Percentiles rank a stretch among this genome's conserved stretches.
These are phyloP conservation scores for Aspidiotus rigidus DNA, from an alignment of 2,888 invertebrate genomes.

Conservation along the genomic window DNA sequence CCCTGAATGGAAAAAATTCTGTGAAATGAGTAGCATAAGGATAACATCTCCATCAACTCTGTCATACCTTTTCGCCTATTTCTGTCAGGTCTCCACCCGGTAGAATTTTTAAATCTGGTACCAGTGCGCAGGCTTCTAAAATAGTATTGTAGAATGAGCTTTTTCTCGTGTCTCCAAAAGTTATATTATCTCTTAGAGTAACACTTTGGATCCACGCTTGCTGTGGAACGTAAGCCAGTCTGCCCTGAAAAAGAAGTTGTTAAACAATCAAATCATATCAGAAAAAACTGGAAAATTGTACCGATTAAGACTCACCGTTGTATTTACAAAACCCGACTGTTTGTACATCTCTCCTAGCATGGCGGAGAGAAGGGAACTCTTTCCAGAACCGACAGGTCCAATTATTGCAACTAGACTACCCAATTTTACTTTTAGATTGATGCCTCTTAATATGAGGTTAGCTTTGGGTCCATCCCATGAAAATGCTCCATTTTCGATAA, in stretches of 20 bases:
- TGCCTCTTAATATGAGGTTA: conserved; percentile 60
- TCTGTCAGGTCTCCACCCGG: conserved; percentile 95
- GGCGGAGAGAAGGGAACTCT: conserved; percentile 80
- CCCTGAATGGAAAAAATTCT: conserved; percentile 45
- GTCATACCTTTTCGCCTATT: conserved; percentile 56
- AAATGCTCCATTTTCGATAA: conserved; percentile 81
- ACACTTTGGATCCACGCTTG: conserved; percentile 98
- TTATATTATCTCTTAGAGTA: conserved; percentile 81
- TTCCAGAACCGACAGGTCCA: conserved; percentile 79
- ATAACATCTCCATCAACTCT: background rate
- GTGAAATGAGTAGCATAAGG: background rate
- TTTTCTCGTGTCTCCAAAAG: conserved; percentile 72
- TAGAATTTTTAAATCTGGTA: conserved; percentile 83
- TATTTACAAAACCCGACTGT: conserved; percentile 66
- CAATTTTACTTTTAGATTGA: conserved; percentile 60
- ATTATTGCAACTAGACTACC: conserved; percentile 72
- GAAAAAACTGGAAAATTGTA: too few species aligned
- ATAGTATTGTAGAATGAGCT: conserved; percentile 64
- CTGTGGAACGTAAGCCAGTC: conserved; percentile 78
- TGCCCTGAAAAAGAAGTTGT: conserved; percentile 43
- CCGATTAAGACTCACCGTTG: conserved; percentile 43
- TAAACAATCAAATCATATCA: background rate
- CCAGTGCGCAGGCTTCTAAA: conserved; percentile 81
- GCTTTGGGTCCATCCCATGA: conserved; percentile 62
- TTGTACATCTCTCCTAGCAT: conserved; percentile 86